phyloP scores from a whole-genome alignment of 2,797 vertebrate genomes.

The Xiphophorus birchmanni region DNA sequence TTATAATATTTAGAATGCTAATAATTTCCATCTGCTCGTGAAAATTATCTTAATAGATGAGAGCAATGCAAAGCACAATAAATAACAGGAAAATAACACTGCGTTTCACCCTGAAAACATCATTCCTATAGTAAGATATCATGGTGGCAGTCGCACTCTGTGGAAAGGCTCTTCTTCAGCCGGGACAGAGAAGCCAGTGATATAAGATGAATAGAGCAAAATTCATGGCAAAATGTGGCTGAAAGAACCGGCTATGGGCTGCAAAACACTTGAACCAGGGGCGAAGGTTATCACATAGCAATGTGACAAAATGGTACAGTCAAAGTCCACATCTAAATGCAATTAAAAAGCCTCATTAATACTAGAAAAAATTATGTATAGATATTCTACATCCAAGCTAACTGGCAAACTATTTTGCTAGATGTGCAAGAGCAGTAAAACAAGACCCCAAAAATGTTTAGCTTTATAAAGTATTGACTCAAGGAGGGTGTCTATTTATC shows the following conservation, averaged over 20 bases:
- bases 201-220: not conserved
- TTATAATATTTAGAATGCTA: no score
- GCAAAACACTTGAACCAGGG: not conserved
- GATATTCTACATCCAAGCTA: no score
- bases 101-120: not conserved
- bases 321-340: not conserved
- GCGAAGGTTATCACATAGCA: not conserved
- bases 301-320: not conserved
- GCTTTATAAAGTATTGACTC: no score
- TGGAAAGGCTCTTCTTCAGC: not conserved
- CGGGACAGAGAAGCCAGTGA: not conserved
- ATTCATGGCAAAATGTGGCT: not conserved
- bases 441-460: not conserved
- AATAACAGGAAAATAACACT: not conserved
- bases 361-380: no score
- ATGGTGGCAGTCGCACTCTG: not conserved
- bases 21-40: no score
- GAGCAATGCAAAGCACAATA: not conserved
- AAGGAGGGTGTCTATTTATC: no score
- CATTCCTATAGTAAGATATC: not conserved
- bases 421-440: not conserved
- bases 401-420: no score
- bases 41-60: no score
- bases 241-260: not conserved
- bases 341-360: not conserved